A percentile compares a stretch with the other conserved stretches of the same genome.
These are phyloP conservation scores for Eulithis prunata DNA, from an alignment of 2,888 invertebrate genomes.

Conservation along the genomic window DNA sequence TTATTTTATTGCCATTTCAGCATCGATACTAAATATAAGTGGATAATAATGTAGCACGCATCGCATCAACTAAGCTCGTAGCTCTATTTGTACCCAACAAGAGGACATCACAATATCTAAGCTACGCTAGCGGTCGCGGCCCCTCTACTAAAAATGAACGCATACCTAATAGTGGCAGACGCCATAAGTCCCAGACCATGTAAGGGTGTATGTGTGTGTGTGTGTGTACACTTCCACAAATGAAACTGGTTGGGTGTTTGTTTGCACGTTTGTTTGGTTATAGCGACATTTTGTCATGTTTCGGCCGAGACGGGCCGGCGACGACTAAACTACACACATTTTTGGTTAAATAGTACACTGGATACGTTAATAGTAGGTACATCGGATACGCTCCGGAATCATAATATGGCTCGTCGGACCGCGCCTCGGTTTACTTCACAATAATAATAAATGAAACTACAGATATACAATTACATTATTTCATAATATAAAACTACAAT, in stretches of 20 bases:
- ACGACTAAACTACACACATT: constrained; percentile 9
- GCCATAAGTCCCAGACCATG: no score
- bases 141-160: no score
- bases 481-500: constrained; percentile 42
- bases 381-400: constrained; percentile 12
- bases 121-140: no score
- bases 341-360: constrained; percentile 10
- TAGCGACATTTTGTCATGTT: constrained; percentile 1
- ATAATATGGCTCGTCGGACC: constrained; percentile 27
- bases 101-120: constrained; percentile 45
- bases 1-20: constrained; percentile 68
- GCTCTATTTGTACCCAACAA: constrained; percentile 49
- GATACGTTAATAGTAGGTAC: background rate
- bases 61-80: constrained; percentile 46
- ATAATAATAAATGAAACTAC: constrained; percentile 34
- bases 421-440: constrained; percentile 35
- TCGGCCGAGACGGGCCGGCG: constrained; percentile 13
- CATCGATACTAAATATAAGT: constrained; percentile 49
- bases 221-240: no score
- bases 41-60: constrained; percentile 46
- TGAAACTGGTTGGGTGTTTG: background rate
- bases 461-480: constrained; percentile 39
- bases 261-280: background rate
- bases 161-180: no score
- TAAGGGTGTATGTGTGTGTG: no score